Evolutionary conservation across 2,113 vertebrate species (phyloP).

Genomic region (Tringa solitaria): DNA sequence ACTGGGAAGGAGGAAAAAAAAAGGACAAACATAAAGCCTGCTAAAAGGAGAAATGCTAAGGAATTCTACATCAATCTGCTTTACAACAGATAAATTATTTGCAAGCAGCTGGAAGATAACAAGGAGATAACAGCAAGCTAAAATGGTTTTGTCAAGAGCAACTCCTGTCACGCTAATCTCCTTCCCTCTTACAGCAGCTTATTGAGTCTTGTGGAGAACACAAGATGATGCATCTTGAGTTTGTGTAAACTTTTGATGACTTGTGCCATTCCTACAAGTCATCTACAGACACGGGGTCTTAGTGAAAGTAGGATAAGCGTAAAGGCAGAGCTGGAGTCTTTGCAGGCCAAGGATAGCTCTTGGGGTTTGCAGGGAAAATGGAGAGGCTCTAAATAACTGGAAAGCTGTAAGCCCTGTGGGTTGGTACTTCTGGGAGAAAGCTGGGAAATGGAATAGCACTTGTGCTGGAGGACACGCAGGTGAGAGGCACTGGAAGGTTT

Average conservation of each 20-base stretch:
- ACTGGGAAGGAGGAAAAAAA: neutral
- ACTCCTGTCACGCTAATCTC: neutral
- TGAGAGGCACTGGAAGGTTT: neutral
- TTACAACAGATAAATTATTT: neutral
- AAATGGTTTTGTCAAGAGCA: neutral
- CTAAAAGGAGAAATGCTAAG: neutral
- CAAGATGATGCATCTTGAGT: neutral
- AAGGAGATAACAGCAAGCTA: neutral
- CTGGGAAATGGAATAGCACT: neutral
- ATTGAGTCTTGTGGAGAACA: neutral
- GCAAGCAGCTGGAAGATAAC: constrained; percentile 16
- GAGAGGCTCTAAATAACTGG: neutral
- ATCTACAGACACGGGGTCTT: neutral
- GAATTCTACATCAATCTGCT: neutral
- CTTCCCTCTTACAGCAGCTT: neutral
- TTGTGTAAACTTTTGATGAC: neutral
- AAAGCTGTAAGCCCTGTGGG: neutral
- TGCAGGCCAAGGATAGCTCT: neutral
- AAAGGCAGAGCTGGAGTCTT: neutral
- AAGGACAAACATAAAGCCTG: neutral
- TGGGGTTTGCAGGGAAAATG: neutral
- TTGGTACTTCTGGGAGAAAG: neutral
- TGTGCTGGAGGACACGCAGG: neutral
- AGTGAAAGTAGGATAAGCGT: fast-evolving
- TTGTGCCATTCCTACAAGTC: neutral